Percentiles rank a stretch among this genome's conserved stretches.
These are phyloP conservation scores for Nansenia antarctica DNA, from an alignment of 2,113 vertebrate genomes.

Conservation along the genomic window DNA sequence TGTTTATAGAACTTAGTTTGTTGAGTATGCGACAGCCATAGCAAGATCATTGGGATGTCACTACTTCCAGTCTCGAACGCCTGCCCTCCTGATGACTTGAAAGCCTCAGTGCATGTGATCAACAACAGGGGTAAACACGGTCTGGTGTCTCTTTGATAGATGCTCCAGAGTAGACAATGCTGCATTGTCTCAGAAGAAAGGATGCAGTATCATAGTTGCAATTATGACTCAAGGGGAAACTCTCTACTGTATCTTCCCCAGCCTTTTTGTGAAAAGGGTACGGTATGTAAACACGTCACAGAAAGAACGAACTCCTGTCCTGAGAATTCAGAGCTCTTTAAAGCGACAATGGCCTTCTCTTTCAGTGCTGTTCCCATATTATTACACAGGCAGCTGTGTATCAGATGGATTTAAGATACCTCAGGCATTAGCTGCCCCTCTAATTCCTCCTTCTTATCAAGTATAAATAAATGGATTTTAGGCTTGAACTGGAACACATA, in stretches of 20 bases:
- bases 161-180: slow-evolving; percentile 59
- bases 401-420: background rate
- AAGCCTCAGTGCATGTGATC: slow-evolving; percentile 60
- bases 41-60: background rate
- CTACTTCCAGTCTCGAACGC: background rate
- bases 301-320: background rate
- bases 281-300: slow-evolving; percentile 44
- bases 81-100: background rate
- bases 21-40: too few relatives aligned
- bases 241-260: slow-evolving; percentile 22
- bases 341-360: slow-evolving; percentile 31
- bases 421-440: background rate
- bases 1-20: too few relatives aligned
- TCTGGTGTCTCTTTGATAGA: slow-evolving; percentile 50
- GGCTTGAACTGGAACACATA: slow-evolving; percentile 19
- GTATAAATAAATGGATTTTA: slow-evolving; percentile 21
- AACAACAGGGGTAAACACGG: slow-evolving; percentile 29
- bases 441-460: slow-evolving; percentile 23
- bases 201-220: slow-evolving; percentile 57
- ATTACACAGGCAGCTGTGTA: background rate
- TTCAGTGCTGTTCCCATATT: slow-evolving; percentile 5
- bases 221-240: slow-evolving; percentile 50
- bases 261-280: slow-evolving; percentile 26
- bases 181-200: slow-evolving; percentile 71
- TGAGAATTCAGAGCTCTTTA: too few relatives aligned